Evolutionary conservation across 2,113 vertebrate genomes (phyloP).

Genomic region (Microtus ochrogaster): DNA sequence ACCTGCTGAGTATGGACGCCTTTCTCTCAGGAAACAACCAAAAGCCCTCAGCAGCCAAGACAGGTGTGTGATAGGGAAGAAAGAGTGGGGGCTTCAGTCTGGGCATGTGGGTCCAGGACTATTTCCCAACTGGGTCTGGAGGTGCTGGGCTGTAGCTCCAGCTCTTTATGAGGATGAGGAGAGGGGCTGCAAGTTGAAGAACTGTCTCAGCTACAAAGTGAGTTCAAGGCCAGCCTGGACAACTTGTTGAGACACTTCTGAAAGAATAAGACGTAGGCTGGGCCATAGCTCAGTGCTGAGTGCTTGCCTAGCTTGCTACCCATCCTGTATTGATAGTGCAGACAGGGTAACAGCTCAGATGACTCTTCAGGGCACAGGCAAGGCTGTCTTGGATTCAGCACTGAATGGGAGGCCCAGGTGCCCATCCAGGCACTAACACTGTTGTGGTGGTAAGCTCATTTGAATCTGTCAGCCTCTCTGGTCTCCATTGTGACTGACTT

Average conservation of each 20-base stretch:
- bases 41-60: background rate
- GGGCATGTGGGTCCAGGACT: background rate
- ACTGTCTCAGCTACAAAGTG: background rate
- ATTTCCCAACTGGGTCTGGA: background rate
- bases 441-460: background rate
- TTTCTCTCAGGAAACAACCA: background rate
- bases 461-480: background rate
- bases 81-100: background rate
- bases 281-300: background rate
- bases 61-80: background rate
- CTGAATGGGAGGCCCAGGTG: background rate
- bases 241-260: background rate
- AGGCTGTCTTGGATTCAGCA: background rate
- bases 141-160: background rate
- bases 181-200: background rate
- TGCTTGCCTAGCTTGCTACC: background rate
- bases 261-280: background rate
- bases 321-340: background rate
- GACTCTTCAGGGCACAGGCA: background rate
- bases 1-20: background rate
- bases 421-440: background rate
- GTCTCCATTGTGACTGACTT: background rate
- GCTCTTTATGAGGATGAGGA: background rate
- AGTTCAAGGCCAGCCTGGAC: background rate
- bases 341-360: background rate